A percentile compares a stretch with the other conserved stretches of the same genome.
These are phyloP conservation scores for Lypha dubia DNA, from an alignment of 2,888 invertebrate species.

Conservation along the genomic window DNA sequence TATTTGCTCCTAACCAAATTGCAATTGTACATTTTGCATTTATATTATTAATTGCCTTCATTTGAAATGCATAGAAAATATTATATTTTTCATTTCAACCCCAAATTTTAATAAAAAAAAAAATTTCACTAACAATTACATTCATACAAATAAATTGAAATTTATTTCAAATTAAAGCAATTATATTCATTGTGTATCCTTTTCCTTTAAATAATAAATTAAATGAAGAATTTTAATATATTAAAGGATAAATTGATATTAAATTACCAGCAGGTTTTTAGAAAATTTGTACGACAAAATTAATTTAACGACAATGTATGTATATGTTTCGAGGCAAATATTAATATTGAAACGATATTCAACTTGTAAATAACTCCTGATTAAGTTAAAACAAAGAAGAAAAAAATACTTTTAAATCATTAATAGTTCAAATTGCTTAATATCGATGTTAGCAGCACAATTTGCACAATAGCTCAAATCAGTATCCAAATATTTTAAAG, in stretches of 20 bases:
- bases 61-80: slow-evolving; percentile 57
- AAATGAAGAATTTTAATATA: slow-evolving; percentile 49
- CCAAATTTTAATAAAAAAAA: background rate
- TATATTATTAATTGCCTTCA: slow-evolving; percentile 59
- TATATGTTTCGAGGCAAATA: slow-evolving; percentile 15
- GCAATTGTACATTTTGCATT: slow-evolving; percentile 48
- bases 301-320: slow-evolving; percentile 34
- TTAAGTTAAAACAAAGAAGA: no score
- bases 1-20: slow-evolving; percentile 24
- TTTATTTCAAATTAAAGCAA: slow-evolving; percentile 66
- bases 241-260: slow-evolving; percentile 29
- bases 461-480: no score
- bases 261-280: slow-evolving; percentile 32
- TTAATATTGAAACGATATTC: background rate
- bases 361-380: background rate
- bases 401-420: background rate
- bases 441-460: no score
- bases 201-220: slow-evolving; percentile 64
- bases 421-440: no score
- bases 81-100: slow-evolving; percentile 7
- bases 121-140: background rate
- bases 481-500: no score
- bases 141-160: slow-evolving; percentile 29
- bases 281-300: background rate
- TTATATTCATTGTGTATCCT: slow-evolving; percentile 62